Base-by-base conservation (phyloP, 2,888 invertebrate genomes). In the Lymantria dispar region DNA sequence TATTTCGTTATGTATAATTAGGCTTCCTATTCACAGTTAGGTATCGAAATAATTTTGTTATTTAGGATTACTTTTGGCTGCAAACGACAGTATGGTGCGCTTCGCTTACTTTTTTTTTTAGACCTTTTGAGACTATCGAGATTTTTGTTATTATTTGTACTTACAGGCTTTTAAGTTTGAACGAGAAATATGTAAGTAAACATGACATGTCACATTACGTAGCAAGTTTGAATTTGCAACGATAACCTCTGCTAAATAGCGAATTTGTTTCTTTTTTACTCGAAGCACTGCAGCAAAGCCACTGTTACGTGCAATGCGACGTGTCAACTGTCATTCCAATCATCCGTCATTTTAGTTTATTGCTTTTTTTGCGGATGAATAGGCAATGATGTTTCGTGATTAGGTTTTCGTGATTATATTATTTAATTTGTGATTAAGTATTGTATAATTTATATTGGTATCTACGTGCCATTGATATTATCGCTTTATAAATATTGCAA, bases 201-300 rank as follows among this genome's bases (percentile, higher is more conserved):
- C 41, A 33, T 53, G 64, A 60, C 70, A 66, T 56, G 63, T 69
- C 67, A 41, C 67, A 66, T 69, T 69, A 57, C 50, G 13, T 40
- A 46, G 55, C 60, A 57, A 52, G 49, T 22, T 46, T 58, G 56
- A 59, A 41, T 52, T 49, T 49, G 44, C 58, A 5, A 5, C 22
- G 22, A 22, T 22, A n/a, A 44, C 56, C 41, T 53, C 5, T 58
- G 52, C 55, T 40, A 38, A 43, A 50, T 58, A 60, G 67, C 66
- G 63, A 67, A 54, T 58, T 51, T 22, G 22, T 22, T 22, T 22
- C 5, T 22, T 45, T 10, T 44, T 45, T 49, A 8, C 47, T 8
- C 47, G 8, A 33, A 46, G 40, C 48, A 54, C 61, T 42, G 52
- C 58, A 51, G 62, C 66, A 69, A 68, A 54, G 62, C 61, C 58